Evolutionary conservation across 2,113 vertebrate species (phyloP), one percentile per base, ranked within the genome.

Genomic region (Nannobrachium achirus): DNA sequence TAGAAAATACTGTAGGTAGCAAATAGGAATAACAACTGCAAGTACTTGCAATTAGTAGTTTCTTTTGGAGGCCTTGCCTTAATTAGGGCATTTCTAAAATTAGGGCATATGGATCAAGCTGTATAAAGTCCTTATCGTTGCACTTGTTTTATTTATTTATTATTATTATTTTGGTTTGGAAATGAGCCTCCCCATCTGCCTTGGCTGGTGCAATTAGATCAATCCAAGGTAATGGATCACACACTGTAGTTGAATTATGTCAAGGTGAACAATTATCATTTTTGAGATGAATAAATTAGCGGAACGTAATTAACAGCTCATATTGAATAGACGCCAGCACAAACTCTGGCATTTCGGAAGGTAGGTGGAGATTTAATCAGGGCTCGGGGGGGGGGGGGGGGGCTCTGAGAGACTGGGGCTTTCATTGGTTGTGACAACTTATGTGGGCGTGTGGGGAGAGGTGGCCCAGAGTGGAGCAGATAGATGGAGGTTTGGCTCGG

Each of bases 211-310:
- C 64, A 91, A 86, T 90, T 87, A 89, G 55, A 46, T 53, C 46
- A 45, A 56, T 79, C 46, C 71, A 79, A 68, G 60, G 65, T 79
- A 63, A 80, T 78, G 68, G 60, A 89, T 87, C 78, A 82, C 66
- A 69, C 33, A 13, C 25, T 33, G 25, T 79, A 76, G 84, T 75
- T 82, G 60, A 80, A 85, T 89, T 78, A 85, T 81, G 78, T 86
- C 81, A 81, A 90, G 85, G 80, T 90, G 80, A 91, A 85, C 84
- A 88, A 87, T 92, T 90, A 88, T 86, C 84, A 81, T 83, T 86
- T 33, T 79, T 71, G 77, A 88, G 82, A 80, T 75, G 73, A 91
- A 91, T 89, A 90, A 85, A 91, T 92, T 85, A 85, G 67, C 68
- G 41, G 66, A 87, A 86, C 80, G 58, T 86, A 88, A 91, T 93